Percentiles rank a stretch among this genome's conserved stretches.
Conservation (phyloP, 2,888 invertebrate genomes). For the Tiphia femorata region DNA sequence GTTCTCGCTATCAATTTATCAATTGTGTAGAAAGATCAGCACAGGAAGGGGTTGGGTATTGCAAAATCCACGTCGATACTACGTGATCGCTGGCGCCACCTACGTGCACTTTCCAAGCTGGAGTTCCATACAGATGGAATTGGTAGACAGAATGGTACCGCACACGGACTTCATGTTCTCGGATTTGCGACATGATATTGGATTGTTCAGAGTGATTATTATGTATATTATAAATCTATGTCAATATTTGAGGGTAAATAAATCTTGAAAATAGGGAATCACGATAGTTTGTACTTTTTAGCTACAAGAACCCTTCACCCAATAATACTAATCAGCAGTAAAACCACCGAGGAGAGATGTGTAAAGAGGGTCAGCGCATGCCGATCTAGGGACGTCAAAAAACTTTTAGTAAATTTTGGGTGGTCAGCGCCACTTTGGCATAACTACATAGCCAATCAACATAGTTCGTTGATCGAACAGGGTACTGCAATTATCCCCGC, state of each 20-base stretch:
- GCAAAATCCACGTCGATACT: slow-evolving; percentile 46
- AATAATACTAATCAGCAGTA: too few species aligned
- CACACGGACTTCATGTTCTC: slow-evolving; percentile 47
- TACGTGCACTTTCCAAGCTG: slow-evolving; percentile 49
- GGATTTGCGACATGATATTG: slow-evolving; percentile 56
- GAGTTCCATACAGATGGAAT: slow-evolving; percentile 46
- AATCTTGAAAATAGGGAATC: slow-evolving; percentile 11
- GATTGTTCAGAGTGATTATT: slow-evolving; percentile 54
- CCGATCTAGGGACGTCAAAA: too few species aligned
- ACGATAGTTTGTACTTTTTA: too few species aligned
- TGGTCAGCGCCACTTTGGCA: too few species aligned
- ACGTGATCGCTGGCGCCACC: slow-evolving; percentile 53
- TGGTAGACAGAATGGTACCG: slow-evolving; percentile 49
- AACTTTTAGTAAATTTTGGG: too few species aligned
- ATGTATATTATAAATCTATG: slow-evolving; percentile 41
- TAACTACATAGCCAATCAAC: too few species aligned
- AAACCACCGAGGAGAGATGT: too few species aligned
- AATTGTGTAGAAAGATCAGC: slow-evolving; percentile 25
- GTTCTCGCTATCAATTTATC: not conserved
- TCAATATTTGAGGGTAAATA: slow-evolving; percentile 32
- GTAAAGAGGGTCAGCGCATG: too few species aligned
- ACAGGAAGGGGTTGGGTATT: slow-evolving; percentile 33
- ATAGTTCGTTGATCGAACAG: too few species aligned
- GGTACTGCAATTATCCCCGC: too few species aligned
- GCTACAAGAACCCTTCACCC: too few species aligned